Evolutionary conservation across 2,113 vertebrate species (phyloP), one percentile per base, ranked within the genome.

Genomic region (Ginglymostoma cirratum): DNA sequence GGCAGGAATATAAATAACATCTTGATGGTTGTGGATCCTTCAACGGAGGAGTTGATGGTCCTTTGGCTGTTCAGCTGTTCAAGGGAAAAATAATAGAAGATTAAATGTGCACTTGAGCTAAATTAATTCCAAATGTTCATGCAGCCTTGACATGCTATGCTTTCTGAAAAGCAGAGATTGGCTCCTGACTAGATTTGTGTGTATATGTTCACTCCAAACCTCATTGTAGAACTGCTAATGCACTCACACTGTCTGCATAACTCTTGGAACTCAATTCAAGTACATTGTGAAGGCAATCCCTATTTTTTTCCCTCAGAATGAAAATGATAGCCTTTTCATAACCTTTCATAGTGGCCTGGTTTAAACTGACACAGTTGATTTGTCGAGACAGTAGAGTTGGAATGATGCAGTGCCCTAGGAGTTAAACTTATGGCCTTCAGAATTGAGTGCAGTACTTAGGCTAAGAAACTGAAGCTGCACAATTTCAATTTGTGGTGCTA

Each of bases 51-150:
- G 55, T 38, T 23, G 89, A n/a, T 3, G 34, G n/a, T n/a, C 7
- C 89, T 67, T 67, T 90, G 30, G 87, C 52, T 3, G 52, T 90
- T 61, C n/a, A 38, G 61, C 89, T 93, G 89, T 93, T 38, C 21
- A 2, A n/a, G 61, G 61, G 21, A 67, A 67, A 23, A 66, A 42
- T 42, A 83, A 42, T 38, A 42, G 78, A 80, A 80, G 30, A 93
- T 21, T 66, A 93, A 66, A 93, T 38, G 7, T 67, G 61, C 89
- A 87, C 21, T 23, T 38, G 19, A 21, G 30, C 34, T 23, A 93
- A 93, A 93, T 66, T 7, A 93, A n/a, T 38, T 93, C 34, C 89
- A 93, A n/a, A 66, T 93, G 89, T 19, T 38, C 34, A n/a, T 93
- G 61, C 61, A 66, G 61, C 61, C 38, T 93, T 93, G 89, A 66